These are phyloP conservation scores for Sitta europaea DNA, from an alignment of 2,113 vertebrate species.

Conservation along the genomic window DNA sequence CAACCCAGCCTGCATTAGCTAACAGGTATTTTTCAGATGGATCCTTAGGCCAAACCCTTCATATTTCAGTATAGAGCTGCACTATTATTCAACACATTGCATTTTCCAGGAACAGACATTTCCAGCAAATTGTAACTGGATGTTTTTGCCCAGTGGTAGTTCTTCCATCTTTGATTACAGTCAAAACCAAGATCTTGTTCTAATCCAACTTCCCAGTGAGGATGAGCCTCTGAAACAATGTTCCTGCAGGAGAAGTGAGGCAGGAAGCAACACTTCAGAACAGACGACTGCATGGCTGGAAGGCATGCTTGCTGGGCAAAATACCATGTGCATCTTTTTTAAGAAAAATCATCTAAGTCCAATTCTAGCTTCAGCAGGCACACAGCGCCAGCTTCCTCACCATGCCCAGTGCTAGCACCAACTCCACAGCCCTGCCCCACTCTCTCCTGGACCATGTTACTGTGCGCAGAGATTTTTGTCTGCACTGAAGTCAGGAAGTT, in stretches of 20 bases:
- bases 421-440: neutral
- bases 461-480: neutral
- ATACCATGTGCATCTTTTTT: neutral
- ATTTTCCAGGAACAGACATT: neutral
- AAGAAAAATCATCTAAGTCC: neutral
- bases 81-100: neutral
- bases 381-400: neutral
- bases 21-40: neutral
- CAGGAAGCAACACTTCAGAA: neutral
- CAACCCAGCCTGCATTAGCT: neutral
- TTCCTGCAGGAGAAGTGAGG: neutral
- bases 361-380: neutral
- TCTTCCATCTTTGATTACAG: neutral
- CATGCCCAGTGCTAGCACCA: neutral
- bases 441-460: neutral
- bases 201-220: neutral
- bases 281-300: neutral
- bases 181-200: neutral
- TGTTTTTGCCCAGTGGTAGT: neutral
- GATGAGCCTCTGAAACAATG: neutral
- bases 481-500: neutral
- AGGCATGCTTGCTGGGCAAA: neutral
- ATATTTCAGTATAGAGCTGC: neutral
- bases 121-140: neutral
- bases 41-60: neutral